A percentile compares a stretch with the other conserved stretches of the same genome.
phyloP scores from a whole-genome alignment of 2,797 vertebrate genomes.

The Microhierax caerulescens region DNA sequence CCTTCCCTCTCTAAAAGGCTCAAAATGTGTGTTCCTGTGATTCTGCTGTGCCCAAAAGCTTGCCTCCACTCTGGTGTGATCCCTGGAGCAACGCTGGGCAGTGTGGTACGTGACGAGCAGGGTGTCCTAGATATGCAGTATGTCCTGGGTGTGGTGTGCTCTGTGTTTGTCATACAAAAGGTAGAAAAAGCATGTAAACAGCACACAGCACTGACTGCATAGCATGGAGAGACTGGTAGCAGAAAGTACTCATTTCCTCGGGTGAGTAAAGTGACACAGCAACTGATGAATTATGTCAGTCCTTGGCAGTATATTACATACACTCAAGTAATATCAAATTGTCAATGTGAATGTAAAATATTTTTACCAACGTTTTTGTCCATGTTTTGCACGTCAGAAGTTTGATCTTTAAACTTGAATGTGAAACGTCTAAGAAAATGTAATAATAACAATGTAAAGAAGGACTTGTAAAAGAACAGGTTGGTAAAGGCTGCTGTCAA shows the following conservation, averaged over 20 bases:
- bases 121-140: background rate
- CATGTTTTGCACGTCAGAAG: background rate
- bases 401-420: background rate
- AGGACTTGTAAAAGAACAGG: background rate
- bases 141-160: background rate
- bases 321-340: background rate
- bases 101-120: background rate
- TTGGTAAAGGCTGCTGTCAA: background rate
- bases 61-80: background rate
- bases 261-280: background rate
- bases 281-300: background rate
- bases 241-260: background rate
- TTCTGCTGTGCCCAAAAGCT: background rate
- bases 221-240: background rate
- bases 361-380: background rate
- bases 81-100: background rate
- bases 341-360: background rate
- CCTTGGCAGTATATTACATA: background rate
- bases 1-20: background rate
- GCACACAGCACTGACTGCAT: background rate
- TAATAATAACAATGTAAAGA: background rate
- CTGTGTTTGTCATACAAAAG: rapidly evolving
- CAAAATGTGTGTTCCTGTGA: background rate
- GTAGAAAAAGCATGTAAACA: background rate
- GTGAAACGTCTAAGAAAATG: background rate